Percentiles rank a stretch among this genome's conserved stretches.
phyloP scores from a whole-genome alignment of 2,797 vertebrate species.

The Lagocephalus sceleratus region DNA sequence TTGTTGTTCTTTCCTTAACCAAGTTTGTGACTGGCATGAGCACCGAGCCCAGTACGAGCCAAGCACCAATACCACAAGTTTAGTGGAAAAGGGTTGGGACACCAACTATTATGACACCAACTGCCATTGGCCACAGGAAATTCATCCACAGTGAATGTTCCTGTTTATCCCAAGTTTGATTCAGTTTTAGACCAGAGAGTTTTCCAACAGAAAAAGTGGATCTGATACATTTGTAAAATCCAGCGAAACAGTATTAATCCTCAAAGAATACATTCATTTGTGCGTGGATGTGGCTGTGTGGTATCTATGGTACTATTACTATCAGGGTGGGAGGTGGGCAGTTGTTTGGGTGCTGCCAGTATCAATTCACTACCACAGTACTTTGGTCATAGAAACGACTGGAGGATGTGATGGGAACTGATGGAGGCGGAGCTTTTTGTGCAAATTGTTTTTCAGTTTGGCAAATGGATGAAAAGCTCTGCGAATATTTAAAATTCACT shows the following conservation, averaged over 20 bases:
- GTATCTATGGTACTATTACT: slow-evolving; percentile 21
- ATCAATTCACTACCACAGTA: slow-evolving; percentile 75
- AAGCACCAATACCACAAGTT: too few relatives aligned
- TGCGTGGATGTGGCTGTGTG: slow-evolving; percentile 43
- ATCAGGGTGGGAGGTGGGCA: slow-evolving; percentile 39
- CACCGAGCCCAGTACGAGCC: too few relatives aligned
- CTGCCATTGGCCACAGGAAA: slow-evolving; percentile 12
- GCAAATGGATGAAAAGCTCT: slow-evolving; percentile 60
- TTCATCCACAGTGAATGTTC: slow-evolving; percentile 11
- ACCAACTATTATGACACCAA: slow-evolving; percentile 24
- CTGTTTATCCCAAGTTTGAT: slow-evolving; percentile 18
- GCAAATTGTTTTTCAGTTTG: slow-evolving; percentile 66
- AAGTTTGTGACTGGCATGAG: too few relatives aligned
- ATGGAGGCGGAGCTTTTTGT: slow-evolving; percentile 67
- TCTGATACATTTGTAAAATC: slow-evolving; percentile 37
- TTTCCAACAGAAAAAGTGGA: slow-evolving; percentile 32
- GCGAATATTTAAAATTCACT: slow-evolving; percentile 50
- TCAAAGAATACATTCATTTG: slow-evolving; percentile 75
- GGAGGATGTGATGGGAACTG: slow-evolving; percentile 55
- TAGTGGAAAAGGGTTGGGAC: slow-evolving; percentile 1
- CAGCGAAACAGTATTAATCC: slow-evolving; percentile 55
- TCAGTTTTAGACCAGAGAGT: slow-evolving; percentile 21
- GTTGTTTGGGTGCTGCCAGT: slow-evolving; percentile 36
- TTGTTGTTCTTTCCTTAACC: too few relatives aligned
- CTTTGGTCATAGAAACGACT: slow-evolving; percentile 79